phyloP scores from a whole-genome alignment of 2,797 vertebrate genomes.

The Dryobates pubescens region DNA sequence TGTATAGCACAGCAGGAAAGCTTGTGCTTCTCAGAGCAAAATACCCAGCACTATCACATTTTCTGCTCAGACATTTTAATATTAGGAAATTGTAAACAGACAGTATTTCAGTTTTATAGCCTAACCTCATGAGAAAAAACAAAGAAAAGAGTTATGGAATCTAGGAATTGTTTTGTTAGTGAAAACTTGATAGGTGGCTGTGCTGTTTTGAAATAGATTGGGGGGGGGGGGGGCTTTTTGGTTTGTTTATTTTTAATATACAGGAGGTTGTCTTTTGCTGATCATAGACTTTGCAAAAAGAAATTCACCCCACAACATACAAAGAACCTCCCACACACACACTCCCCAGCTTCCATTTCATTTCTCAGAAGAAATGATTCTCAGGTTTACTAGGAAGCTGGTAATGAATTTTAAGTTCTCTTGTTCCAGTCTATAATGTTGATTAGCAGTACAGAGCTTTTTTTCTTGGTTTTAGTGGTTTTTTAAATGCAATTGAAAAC shows the following conservation, averaged over 20 bases:
- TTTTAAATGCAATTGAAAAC: background rate
- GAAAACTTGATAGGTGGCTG: background rate
- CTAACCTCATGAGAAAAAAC: background rate
- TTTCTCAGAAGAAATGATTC: background rate
- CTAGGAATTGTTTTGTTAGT: background rate
- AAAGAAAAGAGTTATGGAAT: background rate
- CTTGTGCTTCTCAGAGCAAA: background rate
- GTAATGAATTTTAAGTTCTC: background rate
- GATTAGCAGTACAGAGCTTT: background rate
- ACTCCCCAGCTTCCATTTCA: background rate
- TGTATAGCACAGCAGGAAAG: background rate
- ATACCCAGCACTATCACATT: background rate
- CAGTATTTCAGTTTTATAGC: slow-evolving; percentile 29
- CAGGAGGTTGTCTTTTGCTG: background rate
- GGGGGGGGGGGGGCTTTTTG: too few species aligned
- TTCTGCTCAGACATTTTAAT: slow-evolving; percentile 24
- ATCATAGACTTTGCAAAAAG: rapidly evolving
- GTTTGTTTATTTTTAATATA: background rate
- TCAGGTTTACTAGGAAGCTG: background rate
- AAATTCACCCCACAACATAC: rapidly evolving
- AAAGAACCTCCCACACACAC: background rate
- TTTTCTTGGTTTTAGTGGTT: background rate
- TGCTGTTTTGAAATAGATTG: background rate
- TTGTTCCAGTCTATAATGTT: background rate
- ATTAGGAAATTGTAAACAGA: background rate